Percentiles rank a stretch among this genome's conserved stretches.
phyloP scores from a whole-genome alignment of 2,797 vertebrate genomes.

The Notoglanidium macrostoma region DNA sequence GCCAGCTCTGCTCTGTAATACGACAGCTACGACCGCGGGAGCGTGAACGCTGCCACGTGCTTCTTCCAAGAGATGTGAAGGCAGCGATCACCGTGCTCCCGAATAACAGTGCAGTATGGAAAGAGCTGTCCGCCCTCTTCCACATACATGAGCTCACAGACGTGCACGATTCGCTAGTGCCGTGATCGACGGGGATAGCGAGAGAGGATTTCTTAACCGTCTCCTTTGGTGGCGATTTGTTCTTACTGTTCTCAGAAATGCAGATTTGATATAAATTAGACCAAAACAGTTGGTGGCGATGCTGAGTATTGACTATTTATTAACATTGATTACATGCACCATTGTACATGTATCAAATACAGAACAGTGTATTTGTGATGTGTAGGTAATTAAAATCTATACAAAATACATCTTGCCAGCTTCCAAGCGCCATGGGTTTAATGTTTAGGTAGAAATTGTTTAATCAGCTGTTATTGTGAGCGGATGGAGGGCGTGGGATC shows the following conservation, averaged over 20 bases:
- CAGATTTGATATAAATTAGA: background rate
- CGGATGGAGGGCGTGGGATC: slow-evolving; percentile 1
- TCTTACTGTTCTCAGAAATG: background rate
- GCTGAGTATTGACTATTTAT: background rate
- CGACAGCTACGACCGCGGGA: no score
- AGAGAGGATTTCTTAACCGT: no score
- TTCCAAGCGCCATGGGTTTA: background rate
- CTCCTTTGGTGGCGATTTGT: no score
- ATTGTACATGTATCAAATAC: background rate
- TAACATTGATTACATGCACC: background rate
- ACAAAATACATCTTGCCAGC: background rate
- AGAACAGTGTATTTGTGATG: background rate
- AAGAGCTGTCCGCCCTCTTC: background rate
- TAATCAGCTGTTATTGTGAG: slow-evolving; percentile 1
- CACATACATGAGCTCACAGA: background rate
- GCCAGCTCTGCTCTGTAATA: no score
- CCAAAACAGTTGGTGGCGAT: background rate
- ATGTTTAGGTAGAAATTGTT: background rate
- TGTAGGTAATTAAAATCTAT: background rate
- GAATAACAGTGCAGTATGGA: background rate
- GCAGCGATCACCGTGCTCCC: no score
- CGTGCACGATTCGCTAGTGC: no score
- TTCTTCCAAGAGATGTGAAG: background rate
- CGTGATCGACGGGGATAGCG: no score
- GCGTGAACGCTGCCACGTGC: background rate